phyloP scores from a whole-genome alignment of 2,888 invertebrate species.

The Acholoe squamosa region DNA sequence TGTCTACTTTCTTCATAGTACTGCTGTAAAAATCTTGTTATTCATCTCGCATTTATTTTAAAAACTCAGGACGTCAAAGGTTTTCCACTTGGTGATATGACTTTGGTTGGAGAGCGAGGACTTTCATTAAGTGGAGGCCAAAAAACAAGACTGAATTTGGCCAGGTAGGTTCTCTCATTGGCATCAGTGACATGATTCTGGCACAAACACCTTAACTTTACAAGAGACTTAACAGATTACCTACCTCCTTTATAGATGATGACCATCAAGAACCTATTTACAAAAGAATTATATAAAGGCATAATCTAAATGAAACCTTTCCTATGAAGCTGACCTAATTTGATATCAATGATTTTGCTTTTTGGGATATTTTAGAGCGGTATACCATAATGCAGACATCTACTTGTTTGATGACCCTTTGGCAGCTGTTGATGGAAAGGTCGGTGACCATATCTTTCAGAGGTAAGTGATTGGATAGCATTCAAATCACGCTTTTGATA shows the following conservation, averaged over 20 bases:
- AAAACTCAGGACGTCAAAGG: slow-evolving; percentile 87
- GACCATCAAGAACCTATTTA: no score
- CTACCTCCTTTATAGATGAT: no score
- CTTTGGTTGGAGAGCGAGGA: slow-evolving; percentile 94
- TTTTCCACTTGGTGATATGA: slow-evolving; percentile 92
- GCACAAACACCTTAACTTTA: no score
- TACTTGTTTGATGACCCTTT: slow-evolving; percentile 1
- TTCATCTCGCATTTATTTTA: background rate
- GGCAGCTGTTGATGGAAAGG: background rate
- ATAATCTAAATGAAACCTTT: no score
- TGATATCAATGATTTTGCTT: no score
- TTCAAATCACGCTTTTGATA: no score
- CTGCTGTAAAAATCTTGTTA: background rate
- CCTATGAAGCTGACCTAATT: no score
- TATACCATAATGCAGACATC: background rate
- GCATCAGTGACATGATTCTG: no score
- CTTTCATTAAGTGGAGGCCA: slow-evolving; percentile 93
- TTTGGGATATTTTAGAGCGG: background rate
- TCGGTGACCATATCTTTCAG: background rate
- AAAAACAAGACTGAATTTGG: slow-evolving; percentile 90
- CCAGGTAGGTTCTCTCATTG: slow-evolving; percentile 70
- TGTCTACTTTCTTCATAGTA: background rate
- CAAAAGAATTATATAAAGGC: no score
- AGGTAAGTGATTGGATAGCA: background rate
- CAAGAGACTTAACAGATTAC: no score